These are phyloP conservation scores for Rhopalosiphum maidis DNA, from an alignment of 1,140 invertebrate genomes.

Conservation along the genomic window DNA sequence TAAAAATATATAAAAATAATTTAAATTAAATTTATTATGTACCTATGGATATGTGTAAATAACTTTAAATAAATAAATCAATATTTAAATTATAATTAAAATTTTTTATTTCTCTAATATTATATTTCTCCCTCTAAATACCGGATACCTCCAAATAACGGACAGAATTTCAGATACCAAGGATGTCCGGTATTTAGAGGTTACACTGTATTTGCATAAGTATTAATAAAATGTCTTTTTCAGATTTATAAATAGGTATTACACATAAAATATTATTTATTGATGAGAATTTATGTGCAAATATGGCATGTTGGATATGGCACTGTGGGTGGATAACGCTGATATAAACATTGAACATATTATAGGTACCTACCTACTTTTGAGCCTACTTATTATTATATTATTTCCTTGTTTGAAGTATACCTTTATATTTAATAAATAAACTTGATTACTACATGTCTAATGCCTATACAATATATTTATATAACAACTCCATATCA, in stretches of 20 bases:
- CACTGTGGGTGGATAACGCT: no score
- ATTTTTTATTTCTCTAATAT: no score
- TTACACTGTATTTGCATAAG: neutral
- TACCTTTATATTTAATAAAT: neutral
- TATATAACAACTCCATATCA: neutral
- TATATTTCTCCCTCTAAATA: no score
- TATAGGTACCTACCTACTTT: neutral
- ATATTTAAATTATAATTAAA: no score
- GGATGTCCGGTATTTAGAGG: no score
- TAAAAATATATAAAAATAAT: no score
- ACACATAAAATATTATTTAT: neutral
- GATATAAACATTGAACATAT: neutral
- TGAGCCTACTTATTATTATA: neutral
- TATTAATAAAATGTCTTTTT: neutral
- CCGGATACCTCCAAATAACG: no score
- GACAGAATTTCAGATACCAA: no score
- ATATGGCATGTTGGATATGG: neutral
- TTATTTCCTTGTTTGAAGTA: neutral
- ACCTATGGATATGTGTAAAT: no score
- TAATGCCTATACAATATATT: neutral
- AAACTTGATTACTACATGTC: neutral
- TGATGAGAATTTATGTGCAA: neutral
- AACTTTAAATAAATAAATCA: no score
- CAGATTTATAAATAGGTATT: neutral
- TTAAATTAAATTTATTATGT: no score